phyloP scores from a whole-genome alignment of 2,113 vertebrate genomes.

The Sorex araneus region DNA sequence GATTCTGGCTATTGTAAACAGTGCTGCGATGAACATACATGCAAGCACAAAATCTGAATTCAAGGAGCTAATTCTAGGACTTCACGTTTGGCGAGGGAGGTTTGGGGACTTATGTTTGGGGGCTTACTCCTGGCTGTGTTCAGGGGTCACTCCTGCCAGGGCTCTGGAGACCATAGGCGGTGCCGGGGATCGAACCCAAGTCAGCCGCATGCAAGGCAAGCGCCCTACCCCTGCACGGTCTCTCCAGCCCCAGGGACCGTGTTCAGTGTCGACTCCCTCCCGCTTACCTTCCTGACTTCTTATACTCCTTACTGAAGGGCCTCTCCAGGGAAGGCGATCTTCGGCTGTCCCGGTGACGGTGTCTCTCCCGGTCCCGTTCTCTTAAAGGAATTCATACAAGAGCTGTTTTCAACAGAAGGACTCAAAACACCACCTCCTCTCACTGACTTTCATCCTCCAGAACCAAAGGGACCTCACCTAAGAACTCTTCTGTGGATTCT shows the following conservation, averaged over 20 bases:
- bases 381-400: conserved; percentile 86
- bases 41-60: not conserved
- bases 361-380: conserved; percentile 92
- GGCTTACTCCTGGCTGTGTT: no score
- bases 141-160: no score
- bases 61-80: conserved; percentile 6
- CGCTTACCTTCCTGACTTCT: conserved; percentile 93
- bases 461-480: conserved; percentile 20
- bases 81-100: not conserved
- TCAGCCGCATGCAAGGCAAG: no score
- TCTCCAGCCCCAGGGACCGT: no score
- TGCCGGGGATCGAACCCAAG: no score
- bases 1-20: no score
- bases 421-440: conserved; percentile 76
- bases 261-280: not conserved
- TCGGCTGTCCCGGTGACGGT: conserved; percentile 94
- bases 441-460: conserved; percentile 58
- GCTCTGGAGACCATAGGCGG: no score
- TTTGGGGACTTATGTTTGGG: no score
- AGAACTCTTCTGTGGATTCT: conserved; percentile 45
- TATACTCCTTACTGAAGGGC: conserved; percentile 92
- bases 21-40: no score
- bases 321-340: conserved; percentile 93
- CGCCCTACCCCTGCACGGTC: no score
- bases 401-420: conserved; percentile 80